These are phyloP conservation scores for Drosophila nr. perissopoda DNA, from an alignment of 2,888 invertebrate species.

Conservation along the genomic window DNA sequence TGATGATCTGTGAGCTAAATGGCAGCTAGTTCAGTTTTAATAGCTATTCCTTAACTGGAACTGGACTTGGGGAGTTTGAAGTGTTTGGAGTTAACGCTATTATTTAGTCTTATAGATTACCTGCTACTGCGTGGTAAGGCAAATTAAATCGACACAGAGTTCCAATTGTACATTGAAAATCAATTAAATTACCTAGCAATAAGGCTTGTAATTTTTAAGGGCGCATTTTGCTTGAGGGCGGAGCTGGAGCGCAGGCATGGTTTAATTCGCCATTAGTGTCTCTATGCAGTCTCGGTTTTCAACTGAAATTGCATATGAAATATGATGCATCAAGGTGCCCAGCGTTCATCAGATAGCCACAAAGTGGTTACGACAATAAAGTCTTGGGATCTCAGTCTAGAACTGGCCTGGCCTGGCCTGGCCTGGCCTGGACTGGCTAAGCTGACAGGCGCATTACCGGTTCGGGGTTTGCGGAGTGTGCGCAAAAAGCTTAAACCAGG, in stretches of 20 bases:
- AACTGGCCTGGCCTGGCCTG: background rate
- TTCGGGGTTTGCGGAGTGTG: conserved; percentile 10
- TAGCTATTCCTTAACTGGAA: conserved; percentile 16
- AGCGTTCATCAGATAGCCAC: conserved; percentile 61
- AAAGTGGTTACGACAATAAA: conserved; percentile 55
- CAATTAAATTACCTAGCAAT: conserved; percentile 65
- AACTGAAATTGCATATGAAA: conserved; percentile 61
- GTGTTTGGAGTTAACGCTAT: conserved; percentile 65
- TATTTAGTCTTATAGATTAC: conserved; percentile 71
- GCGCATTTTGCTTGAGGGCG: conserved; percentile 17
- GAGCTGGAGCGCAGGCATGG: background rate
- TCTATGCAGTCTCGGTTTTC: conserved; percentile 13
- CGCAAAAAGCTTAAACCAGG: conserved; percentile 12
- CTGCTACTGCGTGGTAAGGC: conserved; percentile 26
- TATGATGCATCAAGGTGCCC: conserved; percentile 55
- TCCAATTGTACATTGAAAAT: conserved; percentile 58
- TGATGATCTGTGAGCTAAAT: conserved; percentile 37
- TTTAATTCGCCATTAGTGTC: conserved; percentile 50
- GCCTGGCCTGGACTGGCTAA: conserved; percentile 29
- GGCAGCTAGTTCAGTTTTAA: conserved; percentile 43
- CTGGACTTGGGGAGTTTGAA: background rate
- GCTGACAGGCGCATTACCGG: conserved; percentile 56
- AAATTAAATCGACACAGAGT: conserved; percentile 4
- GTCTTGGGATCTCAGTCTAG: conserved; percentile 7
- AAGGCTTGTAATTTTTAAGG: conserved; percentile 55